Base-by-base conservation (phyloP, 1,140 invertebrate species). In the Drosophila murphyi region DNA sequence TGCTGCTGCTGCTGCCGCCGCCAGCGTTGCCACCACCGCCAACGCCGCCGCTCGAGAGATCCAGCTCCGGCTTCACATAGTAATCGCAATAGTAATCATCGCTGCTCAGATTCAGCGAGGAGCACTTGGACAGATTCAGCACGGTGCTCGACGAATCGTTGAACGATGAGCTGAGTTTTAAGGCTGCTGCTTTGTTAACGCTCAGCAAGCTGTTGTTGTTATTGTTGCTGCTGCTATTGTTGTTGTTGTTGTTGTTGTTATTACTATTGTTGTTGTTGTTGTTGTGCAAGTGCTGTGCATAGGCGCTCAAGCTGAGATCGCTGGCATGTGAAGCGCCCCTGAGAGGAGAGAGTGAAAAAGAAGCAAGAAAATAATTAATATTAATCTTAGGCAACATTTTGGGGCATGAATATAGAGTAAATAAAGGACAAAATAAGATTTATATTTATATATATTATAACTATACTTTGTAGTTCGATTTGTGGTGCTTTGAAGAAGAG, bases 111-210 rank as follows among this genome's bases (percentile, higher is more conserved):
- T 82, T 87, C 28, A 87, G 37, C 0, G 67, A 56, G 5, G 90
- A 78, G 50, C 90, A 88, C 65, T 91, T 92, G 2, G 90, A 92
- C 5, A 92, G 76, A 80, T 92, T 92, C n/a, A 92, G 59, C 31
- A 67, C 83, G n/a, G 79, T 39, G 41, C 76, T 75, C 2, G 82
- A 76, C 0, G 68, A n/a, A 29, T 92, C 90, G 47, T 69, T 81
- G 45, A 80, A 91, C n/a, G 86, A 68, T 6, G 86, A 75, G 60
- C 55, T 78, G 5, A 86, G 54, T 72, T 91, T 91, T 0, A 74
- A 31, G 0, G 41, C 55, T 0, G 62, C 48, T 8, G 50, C 56
- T 54, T 91, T 91, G 55, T 55, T 88, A 4, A 45, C 65, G 39
- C 63, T 76, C 20, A 72, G 48, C 2, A 82, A 57, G 35, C 76